Evolutionary conservation across 2,113 vertebrate genomes (phyloP).

Genomic region (Pelecanoides urinatrix): DNA sequence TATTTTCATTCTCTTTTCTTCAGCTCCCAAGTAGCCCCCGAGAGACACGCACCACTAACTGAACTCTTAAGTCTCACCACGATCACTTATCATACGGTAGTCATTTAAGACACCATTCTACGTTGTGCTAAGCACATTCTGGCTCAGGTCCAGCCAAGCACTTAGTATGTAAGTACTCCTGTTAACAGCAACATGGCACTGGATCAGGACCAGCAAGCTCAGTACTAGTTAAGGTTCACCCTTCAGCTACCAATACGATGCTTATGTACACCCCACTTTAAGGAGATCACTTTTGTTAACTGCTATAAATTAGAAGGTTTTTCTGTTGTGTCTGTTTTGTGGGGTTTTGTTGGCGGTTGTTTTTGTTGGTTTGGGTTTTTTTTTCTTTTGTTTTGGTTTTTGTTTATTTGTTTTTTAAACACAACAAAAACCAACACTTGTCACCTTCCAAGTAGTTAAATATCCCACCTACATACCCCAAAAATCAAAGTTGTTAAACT

Average conservation of each 20-base stretch:
- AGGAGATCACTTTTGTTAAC: not conserved
- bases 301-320: not conserved
- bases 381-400: no score
- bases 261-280: not conserved
- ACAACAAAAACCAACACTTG: not conserved
- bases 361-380: not conserved
- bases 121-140: not conserved
- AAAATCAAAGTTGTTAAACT: not conserved
- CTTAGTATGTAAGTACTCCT: not conserved
- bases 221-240: not conserved
- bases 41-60: not conserved
- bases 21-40: not conserved
- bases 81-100: not conserved
- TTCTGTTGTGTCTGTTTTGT: not conserved
- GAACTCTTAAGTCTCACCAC: not conserved
- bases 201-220: not conserved
- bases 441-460: not conserved
- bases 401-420: not conserved
- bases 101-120: not conserved
- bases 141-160: not conserved
- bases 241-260: not conserved
- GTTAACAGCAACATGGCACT: not conserved
- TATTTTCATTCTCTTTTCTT: not conserved
- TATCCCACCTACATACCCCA: not conserved
- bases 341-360: no score